Evolutionary conservation across 1,140 invertebrate genomes (phyloP).

Genomic region (Triops longicaudatus): DNA sequence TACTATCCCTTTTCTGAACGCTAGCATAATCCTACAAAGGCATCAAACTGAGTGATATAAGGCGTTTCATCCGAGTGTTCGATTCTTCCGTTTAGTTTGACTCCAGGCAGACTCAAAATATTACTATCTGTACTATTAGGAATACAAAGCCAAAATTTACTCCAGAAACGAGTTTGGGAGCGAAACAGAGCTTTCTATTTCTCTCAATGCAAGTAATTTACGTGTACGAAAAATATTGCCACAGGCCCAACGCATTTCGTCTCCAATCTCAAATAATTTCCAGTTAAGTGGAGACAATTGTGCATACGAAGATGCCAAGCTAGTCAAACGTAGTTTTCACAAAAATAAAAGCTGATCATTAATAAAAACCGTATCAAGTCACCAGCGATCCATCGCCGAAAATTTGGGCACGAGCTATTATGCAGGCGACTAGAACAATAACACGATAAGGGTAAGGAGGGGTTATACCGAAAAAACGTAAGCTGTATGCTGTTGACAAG

Average conservation of each 20-base stretch:
- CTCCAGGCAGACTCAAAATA: too few relatives aligned
- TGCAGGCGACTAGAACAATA: constrained; percentile 6
- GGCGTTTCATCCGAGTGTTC: too few relatives aligned
- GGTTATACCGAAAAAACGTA: neutral
- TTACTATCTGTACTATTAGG: too few relatives aligned
- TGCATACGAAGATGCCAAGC: neutral
- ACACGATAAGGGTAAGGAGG: neutral
- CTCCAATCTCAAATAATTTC: neutral
- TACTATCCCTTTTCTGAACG: too few relatives aligned
- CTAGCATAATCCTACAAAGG: too few relatives aligned
- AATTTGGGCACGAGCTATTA: neutral
- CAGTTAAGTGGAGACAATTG: neutral
- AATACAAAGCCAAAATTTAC: too few relatives aligned
- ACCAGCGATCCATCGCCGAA: neutral
- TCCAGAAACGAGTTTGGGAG: neutral
- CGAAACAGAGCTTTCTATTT: constrained; percentile 12
- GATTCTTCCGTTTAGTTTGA: too few relatives aligned
- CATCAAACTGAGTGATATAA: too few relatives aligned
- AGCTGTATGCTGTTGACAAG: neutral
- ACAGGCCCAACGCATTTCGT: constrained; percentile 6
- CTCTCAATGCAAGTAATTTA: neutral
- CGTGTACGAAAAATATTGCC: constrained; percentile 15
- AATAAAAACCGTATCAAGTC: neutral
- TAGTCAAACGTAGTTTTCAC: neutral
- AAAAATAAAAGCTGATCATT: neutral